Conservation (phyloP, 2,113 vertebrate species). For the Pica pica region DNA sequence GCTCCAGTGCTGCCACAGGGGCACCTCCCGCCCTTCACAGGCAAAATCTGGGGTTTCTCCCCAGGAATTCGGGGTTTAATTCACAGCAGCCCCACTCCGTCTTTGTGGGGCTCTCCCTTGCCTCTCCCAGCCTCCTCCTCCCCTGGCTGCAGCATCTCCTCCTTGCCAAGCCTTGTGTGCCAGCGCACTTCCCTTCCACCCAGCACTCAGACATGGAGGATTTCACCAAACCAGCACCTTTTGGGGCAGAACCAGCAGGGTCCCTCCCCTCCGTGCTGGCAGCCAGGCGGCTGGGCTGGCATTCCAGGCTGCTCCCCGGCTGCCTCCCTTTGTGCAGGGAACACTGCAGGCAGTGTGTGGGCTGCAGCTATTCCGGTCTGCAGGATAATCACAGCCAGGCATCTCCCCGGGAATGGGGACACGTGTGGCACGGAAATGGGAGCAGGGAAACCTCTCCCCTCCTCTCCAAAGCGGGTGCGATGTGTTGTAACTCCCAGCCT, state of each 20-base stretch:
- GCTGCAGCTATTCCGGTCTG: conserved; percentile 32
- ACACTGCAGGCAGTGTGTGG: neutral
- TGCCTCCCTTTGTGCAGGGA: neutral
- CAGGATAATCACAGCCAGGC: neutral
- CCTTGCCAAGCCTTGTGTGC: neutral
- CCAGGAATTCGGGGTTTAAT: neutral
- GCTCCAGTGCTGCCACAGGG: neutral
- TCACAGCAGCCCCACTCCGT: neutral
- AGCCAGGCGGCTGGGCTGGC: neutral
- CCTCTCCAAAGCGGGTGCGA: neutral
- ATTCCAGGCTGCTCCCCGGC: neutral
- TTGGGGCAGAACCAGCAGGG: neutral
- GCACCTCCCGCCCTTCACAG: neutral
- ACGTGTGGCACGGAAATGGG: neutral
- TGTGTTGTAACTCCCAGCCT: neutral
- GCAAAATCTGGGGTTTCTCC: neutral
- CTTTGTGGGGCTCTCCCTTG: neutral
- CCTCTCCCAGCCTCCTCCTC: neutral
- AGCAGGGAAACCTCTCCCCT: neutral
- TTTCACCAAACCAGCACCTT: neutral
- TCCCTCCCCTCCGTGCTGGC: neutral
- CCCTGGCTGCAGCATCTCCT: neutral
- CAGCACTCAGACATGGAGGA: neutral
- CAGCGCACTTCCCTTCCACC: neutral
- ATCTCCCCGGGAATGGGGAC: neutral